These are phyloP conservation scores for Poeciliopsis infans DNA, from an alignment of 2,797 vertebrate genomes.

Conservation along the genomic window DNA sequence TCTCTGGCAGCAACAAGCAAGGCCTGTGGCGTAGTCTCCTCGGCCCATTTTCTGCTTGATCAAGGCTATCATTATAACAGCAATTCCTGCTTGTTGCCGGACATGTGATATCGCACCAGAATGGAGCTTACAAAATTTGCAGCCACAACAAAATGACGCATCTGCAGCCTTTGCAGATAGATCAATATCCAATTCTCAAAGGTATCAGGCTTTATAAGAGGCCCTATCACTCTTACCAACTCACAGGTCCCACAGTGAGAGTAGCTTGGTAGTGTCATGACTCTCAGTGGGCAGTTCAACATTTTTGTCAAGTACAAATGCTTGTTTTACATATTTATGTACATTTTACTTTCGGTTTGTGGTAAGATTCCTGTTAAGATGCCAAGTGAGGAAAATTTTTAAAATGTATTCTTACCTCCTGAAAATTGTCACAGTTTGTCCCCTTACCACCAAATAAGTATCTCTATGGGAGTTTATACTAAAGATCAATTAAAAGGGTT, in stretches of 20 bases:
- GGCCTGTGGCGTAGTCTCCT: conserved; percentile 54
- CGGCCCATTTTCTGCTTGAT: conserved; percentile 55
- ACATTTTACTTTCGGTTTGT: conserved; percentile 13
- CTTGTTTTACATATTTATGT: conserved; percentile 15
- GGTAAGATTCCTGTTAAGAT: conserved; percentile 29
- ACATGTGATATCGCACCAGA: conserved; percentile 65
- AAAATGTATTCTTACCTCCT: background rate
- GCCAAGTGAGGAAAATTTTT: background rate
- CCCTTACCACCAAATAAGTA: background rate
- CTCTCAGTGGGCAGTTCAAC: conserved; percentile 26
- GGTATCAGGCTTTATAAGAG: conserved; percentile 35
- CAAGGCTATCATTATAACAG: conserved; percentile 66
- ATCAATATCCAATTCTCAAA: conserved; percentile 64
- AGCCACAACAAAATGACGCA: conserved; percentile 68
- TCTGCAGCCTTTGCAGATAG: conserved; percentile 58
- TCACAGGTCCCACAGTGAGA: conserved; percentile 34
- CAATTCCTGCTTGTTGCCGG: conserved; percentile 69
- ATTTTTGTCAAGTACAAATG: conserved; percentile 6
- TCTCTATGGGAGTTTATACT: background rate
- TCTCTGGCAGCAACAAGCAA: conserved; percentile 71
- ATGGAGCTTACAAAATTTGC: conserved; percentile 60
- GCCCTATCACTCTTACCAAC: conserved; percentile 41
- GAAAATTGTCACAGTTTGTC: background rate
- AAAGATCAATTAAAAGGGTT: background rate
- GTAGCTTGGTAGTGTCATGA: conserved; percentile 38